A percentile compares a stretch with the other conserved stretches of the same genome.
Conservation (phyloP, 2,113 vertebrate genomes). For the Rhinichthys klamathensis region DNA sequence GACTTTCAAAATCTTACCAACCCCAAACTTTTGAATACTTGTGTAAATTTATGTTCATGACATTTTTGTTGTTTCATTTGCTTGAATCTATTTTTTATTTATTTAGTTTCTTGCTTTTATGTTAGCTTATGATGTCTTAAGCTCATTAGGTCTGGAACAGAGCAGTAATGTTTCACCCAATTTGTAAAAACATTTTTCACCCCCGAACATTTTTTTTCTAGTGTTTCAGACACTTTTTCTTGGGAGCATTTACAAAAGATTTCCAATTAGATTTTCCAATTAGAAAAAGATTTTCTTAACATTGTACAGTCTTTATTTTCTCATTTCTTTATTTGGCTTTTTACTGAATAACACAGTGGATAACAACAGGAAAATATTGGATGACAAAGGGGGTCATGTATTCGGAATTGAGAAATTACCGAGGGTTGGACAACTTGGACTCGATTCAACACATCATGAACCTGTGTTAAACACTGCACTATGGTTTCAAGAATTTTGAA, state of each 20-base stretch:
- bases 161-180: neutral
- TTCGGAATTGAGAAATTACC: neutral
- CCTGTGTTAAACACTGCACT: neutral
- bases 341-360: neutral
- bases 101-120: neutral
- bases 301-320: neutral
- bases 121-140: neutral
- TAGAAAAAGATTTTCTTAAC: neutral
- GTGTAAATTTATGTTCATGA: too few species aligned
- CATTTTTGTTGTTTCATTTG: too few species aligned
- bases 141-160: too few species aligned
- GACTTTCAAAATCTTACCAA: too few species aligned
- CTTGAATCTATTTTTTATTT: neutral
- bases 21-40: too few species aligned
- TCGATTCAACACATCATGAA: neutral
- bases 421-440: neutral
- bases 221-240: too few species aligned
- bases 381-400: neutral
- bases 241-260: neutral
- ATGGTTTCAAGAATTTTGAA: neutral
- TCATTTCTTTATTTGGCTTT: neutral
- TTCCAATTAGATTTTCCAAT: too few species aligned
- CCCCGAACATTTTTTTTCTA: too few species aligned
- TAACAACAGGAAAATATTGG: neutral
- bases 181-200: neutral